Evolutionary conservation across 2,888 invertebrate species (phyloP).

Genomic region (Melinaea marsaeus): DNA sequence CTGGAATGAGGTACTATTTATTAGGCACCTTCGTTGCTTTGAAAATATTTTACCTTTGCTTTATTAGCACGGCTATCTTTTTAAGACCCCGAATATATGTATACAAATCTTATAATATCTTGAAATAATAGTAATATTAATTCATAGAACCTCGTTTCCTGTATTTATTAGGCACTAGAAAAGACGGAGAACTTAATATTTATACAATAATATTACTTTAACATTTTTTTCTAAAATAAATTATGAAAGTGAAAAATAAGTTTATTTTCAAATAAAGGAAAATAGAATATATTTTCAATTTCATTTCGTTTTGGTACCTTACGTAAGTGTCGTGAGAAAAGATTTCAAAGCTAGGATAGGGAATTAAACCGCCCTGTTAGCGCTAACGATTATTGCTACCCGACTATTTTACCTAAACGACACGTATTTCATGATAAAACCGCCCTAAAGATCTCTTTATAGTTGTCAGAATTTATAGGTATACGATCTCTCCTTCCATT

Average conservation of each 20-base stretch:
- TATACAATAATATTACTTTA: no score
- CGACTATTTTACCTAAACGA: conserved; percentile 57
- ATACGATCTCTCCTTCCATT: conserved; percentile 13
- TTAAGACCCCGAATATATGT: conserved; percentile 10
- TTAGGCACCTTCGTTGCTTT: conserved; percentile 38
- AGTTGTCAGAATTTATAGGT: conserved; percentile 28
- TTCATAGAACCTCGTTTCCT: no score
- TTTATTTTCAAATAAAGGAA: no score
- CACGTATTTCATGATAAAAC: conserved; percentile 56
- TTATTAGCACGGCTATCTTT: conserved; percentile 27
- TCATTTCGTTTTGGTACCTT: no score
- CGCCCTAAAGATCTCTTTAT: conserved; percentile 41
- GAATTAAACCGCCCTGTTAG: conserved; percentile 56
- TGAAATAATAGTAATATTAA: no score
- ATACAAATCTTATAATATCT: no score
- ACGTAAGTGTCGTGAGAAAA: conserved; percentile 40
- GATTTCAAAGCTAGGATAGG: conserved; percentile 43
- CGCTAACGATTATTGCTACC: conserved; percentile 63
- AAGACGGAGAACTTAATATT: no score
- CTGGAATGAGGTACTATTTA: conserved; percentile 47
- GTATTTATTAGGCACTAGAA: no score
- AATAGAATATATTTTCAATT: no score
- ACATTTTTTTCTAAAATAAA: no score
- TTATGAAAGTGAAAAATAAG: no score
- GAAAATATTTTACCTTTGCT: conserved; percentile 32